These are phyloP conservation scores for Didymodactylos carnosus DNA, from an alignment of 2,888 invertebrate genomes.

Conservation along the genomic window DNA sequence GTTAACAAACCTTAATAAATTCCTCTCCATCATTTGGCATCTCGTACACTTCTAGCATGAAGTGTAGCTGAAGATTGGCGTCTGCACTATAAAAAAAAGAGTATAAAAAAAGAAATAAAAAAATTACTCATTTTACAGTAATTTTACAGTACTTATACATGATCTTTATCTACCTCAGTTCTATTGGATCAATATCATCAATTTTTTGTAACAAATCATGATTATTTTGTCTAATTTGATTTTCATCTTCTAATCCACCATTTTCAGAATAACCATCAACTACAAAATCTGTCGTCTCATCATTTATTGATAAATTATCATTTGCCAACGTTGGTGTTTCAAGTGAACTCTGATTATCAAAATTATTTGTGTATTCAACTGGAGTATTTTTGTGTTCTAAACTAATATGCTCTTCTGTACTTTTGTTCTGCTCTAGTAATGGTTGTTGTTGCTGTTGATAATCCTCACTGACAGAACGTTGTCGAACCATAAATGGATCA, in stretches of 20 bases:
- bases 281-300: background rate
- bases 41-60: background rate
- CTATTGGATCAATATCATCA: background rate
- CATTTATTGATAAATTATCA: background rate
- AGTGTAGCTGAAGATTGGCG: background rate
- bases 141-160: too few species aligned
- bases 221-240: background rate
- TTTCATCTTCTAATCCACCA: too few species aligned
- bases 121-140: background rate
- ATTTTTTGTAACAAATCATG: background rate
- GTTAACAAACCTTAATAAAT: background rate
- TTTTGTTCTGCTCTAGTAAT: background rate
- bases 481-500: background rate
- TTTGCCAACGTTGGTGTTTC: background rate
- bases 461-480: too few species aligned
- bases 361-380: background rate
- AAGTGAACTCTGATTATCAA: too few species aligned
- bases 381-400: background rate
- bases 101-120: background rate
- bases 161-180: too few species aligned
- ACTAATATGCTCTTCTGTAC: too few species aligned
- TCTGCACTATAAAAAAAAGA: background rate
- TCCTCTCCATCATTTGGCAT: background rate
- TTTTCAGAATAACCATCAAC: background rate
- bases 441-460: background rate